Percentiles rank a stretch among this genome's conserved stretches.
Conservation (phyloP, 1,140 invertebrate genomes). For the Papilio glaucus region DNA sequence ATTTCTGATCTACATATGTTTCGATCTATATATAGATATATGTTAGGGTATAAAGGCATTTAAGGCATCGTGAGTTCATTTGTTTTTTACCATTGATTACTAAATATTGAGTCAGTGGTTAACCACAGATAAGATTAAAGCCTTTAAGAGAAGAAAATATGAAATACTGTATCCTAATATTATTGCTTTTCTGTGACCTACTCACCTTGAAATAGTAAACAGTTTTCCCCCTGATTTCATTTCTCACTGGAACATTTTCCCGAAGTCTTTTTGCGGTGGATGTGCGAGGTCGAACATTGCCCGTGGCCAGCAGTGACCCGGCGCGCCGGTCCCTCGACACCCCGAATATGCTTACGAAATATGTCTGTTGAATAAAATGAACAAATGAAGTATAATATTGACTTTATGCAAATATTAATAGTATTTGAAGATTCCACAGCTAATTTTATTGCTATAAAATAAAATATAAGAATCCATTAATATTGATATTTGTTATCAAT, state of each 20-base stretch:
- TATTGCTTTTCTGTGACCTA: background rate
- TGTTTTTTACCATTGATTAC: background rate
- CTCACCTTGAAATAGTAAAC: constrained; percentile 74
- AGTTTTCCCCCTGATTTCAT: constrained; percentile 62
- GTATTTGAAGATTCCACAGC: too few species aligned
- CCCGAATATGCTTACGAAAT: constrained; percentile 68
- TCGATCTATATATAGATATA: too few species aligned
- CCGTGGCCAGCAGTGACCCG: constrained; percentile 63
- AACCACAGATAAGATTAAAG: too few species aligned
- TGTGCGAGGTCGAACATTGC: constrained; percentile 58
- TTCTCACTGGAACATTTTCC: constrained; percentile 60
- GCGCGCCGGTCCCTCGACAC: constrained; percentile 60
- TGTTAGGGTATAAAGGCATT: too few species aligned
- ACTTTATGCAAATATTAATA: too few species aligned
- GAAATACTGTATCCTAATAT: background rate
- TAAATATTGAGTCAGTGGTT: too few species aligned
- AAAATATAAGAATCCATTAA: too few species aligned
- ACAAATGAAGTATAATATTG: too few species aligned
- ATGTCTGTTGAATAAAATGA: constrained; percentile 56
- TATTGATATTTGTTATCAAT: too few species aligned
- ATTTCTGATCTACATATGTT: background rate
- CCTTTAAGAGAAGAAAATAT: too few species aligned
- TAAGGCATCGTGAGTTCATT: background rate
- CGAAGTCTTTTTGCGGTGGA: constrained; percentile 64
- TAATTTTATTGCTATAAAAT: too few species aligned